Base-by-base conservation (phyloP, 2,888 invertebrate genomes). In the Aphidius colemani region DNA sequence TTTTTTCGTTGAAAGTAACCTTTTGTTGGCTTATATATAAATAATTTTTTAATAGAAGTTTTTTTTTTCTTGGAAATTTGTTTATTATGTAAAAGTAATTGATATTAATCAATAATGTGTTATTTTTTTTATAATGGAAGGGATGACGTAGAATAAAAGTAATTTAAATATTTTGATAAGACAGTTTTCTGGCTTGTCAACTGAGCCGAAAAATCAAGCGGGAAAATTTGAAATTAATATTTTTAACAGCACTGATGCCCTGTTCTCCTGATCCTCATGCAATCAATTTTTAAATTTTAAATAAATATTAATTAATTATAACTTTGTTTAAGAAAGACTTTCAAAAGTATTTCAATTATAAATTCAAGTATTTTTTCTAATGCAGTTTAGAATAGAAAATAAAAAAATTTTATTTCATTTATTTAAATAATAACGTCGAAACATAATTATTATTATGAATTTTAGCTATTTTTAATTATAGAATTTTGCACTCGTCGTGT, bases 101-200 rank as follows among this genome's bases (percentile, higher is more conserved):
- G 3, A 30, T 30, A 30, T 30, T 45, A 44, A 57, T 57, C 18
- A 18, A 30, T n/a, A 7, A 56, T 13, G n/a, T n/a, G n/a, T n/a
- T n/a, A n/a, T 61, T 61, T 6, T 39, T 30, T 9, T 43, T 39
- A 7, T 43, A 8, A 7, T 3, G 3, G 2, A 18, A 30, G n/a
- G 4, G 13, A 10, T 1, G 10, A 10, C 44, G 39, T 56, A 3
- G 10, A 5, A 9, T 46, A 11, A 62, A 66, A 53, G 5, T 30
- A 30, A 30, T 30, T 30, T 30, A 30, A 30, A 30, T 30, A 30
- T 30, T 30, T 30, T 30, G 5, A 30, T 68, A 70, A 67, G 50
- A 59, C 59, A 67, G 68, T 66, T 67, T 65, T 59, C 68, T 61
- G 59, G 57, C 59, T 66, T 65, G 68, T 66, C 67, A 41, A 58